Base-by-base conservation (phyloP, 2,888 invertebrate genomes). In the Neoaliturus tenellus region DNA sequence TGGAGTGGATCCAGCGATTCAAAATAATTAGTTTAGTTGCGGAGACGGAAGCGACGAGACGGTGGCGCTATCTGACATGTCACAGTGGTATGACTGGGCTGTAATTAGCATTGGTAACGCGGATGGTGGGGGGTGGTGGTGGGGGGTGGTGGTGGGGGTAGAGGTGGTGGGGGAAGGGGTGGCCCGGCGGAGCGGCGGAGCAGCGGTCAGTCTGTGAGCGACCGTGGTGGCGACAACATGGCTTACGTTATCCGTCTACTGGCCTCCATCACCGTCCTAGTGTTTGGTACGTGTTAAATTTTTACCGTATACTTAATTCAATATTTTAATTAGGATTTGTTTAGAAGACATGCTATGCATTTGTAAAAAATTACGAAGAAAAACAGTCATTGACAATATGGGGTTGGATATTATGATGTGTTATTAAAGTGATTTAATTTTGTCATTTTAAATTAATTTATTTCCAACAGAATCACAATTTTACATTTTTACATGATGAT, bases 51-150 rank as follows among this genome's bases (percentile, higher is more conserved):
- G 51, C 20, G 39, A 51, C 4, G 31, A 8, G 55, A 55, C 55
- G 28, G 62, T 20, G 62, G 14, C 62, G 62, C 51, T 62, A 62
- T 62, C 62, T 28, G 62, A 48, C 23, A 31, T 62, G 62, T 62
- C 25, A 31, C 28, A 28, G 62, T 14, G 62, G 62, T 25, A 62
- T 62, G 62, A 31, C 31, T 62, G 25, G 5, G 14, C 62, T 8
- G 62, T 62, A 62, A 62, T 62, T 62, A 62, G 62, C 62, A 62
- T 62, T 28, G 31, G 62, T 62, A 62, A 28, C 28, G 12, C 28
- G 62, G 28, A 4, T 4, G 51, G 8, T 10, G 51, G 8, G 51
- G 51, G 51, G 51, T 51, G 51, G 51, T 51, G 5, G n/a, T 2
- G 31, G 6, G 4, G 62, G 62, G 28, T 51, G 51, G 62, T 14